phyloP scores from a whole-genome alignment of 1,140 invertebrate genomes.

The Battus philenor region DNA sequence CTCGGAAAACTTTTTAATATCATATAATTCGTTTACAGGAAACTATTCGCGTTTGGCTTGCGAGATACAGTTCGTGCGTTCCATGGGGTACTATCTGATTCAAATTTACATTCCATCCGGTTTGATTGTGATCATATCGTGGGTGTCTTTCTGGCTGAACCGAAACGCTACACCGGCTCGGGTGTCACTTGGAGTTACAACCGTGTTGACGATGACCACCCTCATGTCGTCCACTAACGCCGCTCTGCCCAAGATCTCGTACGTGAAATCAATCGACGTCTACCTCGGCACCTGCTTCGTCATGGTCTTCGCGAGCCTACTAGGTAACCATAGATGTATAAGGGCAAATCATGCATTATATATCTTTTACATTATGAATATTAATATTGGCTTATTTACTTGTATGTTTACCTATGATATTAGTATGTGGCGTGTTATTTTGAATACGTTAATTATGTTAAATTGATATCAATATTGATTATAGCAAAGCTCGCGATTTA shows the following conservation, averaged over 20 bases:
- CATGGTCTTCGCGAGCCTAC: slow-evolving; percentile 95
- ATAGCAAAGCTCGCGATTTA: too few species aligned
- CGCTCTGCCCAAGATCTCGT: slow-evolving; percentile 98
- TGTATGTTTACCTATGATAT: slow-evolving; percentile 14
- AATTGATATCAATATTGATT: too few species aligned
- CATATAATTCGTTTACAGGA: slow-evolving; percentile 79
- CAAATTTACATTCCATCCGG: slow-evolving; percentile 99
- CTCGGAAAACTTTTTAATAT: too few species aligned
- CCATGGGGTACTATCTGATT: slow-evolving; percentile 99
- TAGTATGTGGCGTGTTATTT: too few species aligned
- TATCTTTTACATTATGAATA: not conserved
- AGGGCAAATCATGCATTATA: too few species aligned
- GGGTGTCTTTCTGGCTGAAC: slow-evolving; percentile 96
- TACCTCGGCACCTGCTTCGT: slow-evolving; percentile 98
- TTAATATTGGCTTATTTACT: not conserved
- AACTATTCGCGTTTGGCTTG: slow-evolving; percentile 98
- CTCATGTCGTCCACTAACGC: slow-evolving; percentile 99
- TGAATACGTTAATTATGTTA: too few species aligned
- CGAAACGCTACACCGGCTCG: slow-evolving; percentile 97
- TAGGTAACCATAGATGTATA: slow-evolving; percentile 82
- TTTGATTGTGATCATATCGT: slow-evolving; percentile 99
- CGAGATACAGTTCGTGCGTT: slow-evolving; percentile 97
- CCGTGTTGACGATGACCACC: slow-evolving; percentile 98
- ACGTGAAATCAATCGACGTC: slow-evolving; percentile 99
- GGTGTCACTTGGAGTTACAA: slow-evolving; percentile 97